These are phyloP conservation scores for Metallyticus violacea DNA, from an alignment of 2,888 invertebrate genomes.

Conservation along the genomic window DNA sequence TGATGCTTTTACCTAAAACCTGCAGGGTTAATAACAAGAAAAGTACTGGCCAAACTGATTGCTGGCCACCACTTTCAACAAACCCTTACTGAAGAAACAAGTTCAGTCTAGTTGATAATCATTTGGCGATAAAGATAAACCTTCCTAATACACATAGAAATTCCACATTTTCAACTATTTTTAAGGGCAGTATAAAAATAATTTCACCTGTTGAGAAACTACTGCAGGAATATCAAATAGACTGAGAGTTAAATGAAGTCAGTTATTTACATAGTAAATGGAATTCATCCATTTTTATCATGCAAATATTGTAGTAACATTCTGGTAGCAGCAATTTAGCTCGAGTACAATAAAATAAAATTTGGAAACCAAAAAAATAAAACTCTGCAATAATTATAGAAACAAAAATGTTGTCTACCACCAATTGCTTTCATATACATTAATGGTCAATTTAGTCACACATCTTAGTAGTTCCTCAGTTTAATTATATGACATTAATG, in stretches of 20 bases:
- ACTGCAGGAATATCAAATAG: background rate
- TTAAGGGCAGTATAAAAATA: background rate
- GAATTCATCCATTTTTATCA: background rate
- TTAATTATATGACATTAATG: background rate
- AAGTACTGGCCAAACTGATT: background rate
- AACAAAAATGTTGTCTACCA: no score
- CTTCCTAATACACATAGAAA: no score
- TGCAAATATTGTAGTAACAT: background rate
- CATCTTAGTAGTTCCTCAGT: background rate
- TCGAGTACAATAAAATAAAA: background rate
- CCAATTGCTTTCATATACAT: background rate
- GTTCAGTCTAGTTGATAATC: background rate
- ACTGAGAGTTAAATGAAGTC: background rate
- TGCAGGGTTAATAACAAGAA: constrained; percentile 11
- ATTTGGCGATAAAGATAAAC: background rate
- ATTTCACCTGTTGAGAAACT: background rate
- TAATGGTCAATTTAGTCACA: background rate
- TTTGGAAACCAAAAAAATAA: background rate
- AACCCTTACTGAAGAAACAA: background rate
- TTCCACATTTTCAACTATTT: background rate
- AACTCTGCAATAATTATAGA: background rate
- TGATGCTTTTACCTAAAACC: constrained; percentile 5
- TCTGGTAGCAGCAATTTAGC: background rate
- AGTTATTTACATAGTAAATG: background rate
- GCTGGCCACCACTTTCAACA: background rate